Percentiles rank a stretch among this genome's conserved stretches.
Conservation (phyloP, 1,140 invertebrate species). For the Tetramorium simillimum region DNA sequence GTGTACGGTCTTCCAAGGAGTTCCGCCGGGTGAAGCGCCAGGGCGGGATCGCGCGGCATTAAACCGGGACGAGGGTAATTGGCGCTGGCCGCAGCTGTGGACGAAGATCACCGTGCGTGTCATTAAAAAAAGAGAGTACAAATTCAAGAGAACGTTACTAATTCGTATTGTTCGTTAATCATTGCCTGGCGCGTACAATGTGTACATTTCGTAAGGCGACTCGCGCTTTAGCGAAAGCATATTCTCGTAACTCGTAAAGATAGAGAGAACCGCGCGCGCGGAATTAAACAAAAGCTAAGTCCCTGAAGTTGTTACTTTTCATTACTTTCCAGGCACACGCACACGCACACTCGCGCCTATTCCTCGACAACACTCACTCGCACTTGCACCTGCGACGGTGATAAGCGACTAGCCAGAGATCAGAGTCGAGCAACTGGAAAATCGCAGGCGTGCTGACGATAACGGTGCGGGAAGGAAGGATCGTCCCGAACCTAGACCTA, state of each 20-base stretch:
- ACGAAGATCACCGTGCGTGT: background rate
- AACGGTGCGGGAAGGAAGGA: constrained; percentile 23
- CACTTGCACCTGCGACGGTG: constrained; percentile 62
- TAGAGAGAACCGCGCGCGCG: constrained; percentile 10
- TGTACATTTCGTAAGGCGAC: background rate
- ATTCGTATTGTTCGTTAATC: background rate
- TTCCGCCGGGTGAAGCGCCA: constrained; percentile 90
- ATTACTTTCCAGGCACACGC: constrained; percentile 35
- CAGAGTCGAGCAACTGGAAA: constrained; percentile 53
- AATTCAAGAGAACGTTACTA: background rate
- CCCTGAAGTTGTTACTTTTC: constrained; percentile 13
- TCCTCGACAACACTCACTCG: constrained; percentile 63
- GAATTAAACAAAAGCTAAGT: constrained; percentile 15
- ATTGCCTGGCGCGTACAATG: background rate
- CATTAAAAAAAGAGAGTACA: background rate
- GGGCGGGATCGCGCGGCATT: constrained; percentile 87
- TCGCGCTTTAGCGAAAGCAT: background rate
- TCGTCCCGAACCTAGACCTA: constrained; percentile 31
- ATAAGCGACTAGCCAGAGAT: constrained; percentile 54
- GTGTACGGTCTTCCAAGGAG: constrained; percentile 92
- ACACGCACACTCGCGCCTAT: constrained; percentile 50
- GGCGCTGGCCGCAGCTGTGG: constrained; percentile 85
- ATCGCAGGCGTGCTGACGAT: constrained; percentile 50
- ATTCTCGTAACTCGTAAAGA: constrained; percentile 5
- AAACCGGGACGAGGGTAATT: constrained; percentile 88